Base-by-base conservation (phyloP, 2,888 invertebrate genomes). In the Amphipoea lucens region DNA sequence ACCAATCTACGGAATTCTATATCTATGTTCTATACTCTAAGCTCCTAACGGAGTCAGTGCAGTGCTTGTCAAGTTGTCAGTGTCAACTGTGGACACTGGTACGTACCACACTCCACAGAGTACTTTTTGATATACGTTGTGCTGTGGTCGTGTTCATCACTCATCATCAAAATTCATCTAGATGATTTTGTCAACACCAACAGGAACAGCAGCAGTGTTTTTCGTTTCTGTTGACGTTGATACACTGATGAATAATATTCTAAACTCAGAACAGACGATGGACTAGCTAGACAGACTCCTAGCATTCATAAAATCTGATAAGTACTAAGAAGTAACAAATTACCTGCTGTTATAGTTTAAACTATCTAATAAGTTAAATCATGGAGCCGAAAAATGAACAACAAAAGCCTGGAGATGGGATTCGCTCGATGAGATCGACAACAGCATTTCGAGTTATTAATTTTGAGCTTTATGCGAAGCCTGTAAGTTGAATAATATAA, bases 401-500 rank as follows among this genome's bases (percentile, higher is more conserved):
- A 77, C 93, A 94, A 67, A 96, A 96, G 90, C 98, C 98, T 62
- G 98, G 98, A 54, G 98, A 98, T 91, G 98, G 98, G 4, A 96
- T 98, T 75, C 96, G 98, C 82, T 98, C 98, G 2, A 94, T 98
- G 85, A 97, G 96, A 94, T 98, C 98, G 29, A 98, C 98, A 5
- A 97, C 97, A 88, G 97, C 98, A 54, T 99, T 99, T 93, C 97
- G 98, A 91, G 97, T 98, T 51, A 96, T 99, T 0, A 99, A 99
- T 96, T 99, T 98, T 95, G 99, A 99, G 95, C 96, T 99, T 2
- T 99, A 99, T 94, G 97, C 98, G 0, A 98, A 98, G 95, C 99
- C 99, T 82, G 99, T 99, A 97, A 97, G 98, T 96, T n/a, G n/a
- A 72, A 29, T 42, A 62, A 17, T 78, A 51, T 76, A 76, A 82